Evolutionary conservation across 2,888 invertebrate genomes (phyloP), one percentile per base, ranked within the genome.

Genomic region (Noctuana brunneofusca): DNA sequence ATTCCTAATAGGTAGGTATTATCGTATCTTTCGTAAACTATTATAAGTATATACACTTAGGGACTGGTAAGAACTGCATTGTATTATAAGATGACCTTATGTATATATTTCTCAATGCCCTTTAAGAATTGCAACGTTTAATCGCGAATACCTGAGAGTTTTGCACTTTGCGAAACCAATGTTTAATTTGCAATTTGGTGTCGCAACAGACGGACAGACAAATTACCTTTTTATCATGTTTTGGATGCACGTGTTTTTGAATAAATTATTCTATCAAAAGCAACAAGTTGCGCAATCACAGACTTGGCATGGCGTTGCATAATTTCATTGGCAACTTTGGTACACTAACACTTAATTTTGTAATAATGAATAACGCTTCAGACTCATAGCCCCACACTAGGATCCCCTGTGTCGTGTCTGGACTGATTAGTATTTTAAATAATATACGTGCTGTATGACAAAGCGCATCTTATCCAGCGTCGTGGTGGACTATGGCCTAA

Each of bases 231-330:
- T 55, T 62, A 62, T 50, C 62, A 55, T 49, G 54, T 62, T 55
- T 56, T 27, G 49, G 62, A 41, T 55, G 62, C 49, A 62, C 62
- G 62, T 62, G 62, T 62, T 62, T 55, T 49, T 30, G 55, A 55
- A 55, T 55, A 55, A 49, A 55, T 62, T 62, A 62, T 62, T 62
- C 62, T 56, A 62, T 62, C 62, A 62, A 55, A 62, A n/a, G n/a
- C n/a, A n/a, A 55, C 49, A 55, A 24, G 54, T 55, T 55, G 27
- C 35, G 62, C 54, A 62, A 62, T 55, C 16, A 14, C 5, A 53
- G 20, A 46, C 46, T 60, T 60, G 60, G 53, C 46, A 48, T 60
- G 32, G 46, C 22, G 24, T 60, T 60, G 60, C 54, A 54, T 60
- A 54, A 60, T 53, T 35, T 11, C 6, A 32, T 32, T 59, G 59